A percentile compares a stretch with the other conserved stretches of the same genome.
Evolutionary conservation across 2,888 invertebrate genomes (phyloP).

Genomic region (Steinernema carpocapsae): DNA sequence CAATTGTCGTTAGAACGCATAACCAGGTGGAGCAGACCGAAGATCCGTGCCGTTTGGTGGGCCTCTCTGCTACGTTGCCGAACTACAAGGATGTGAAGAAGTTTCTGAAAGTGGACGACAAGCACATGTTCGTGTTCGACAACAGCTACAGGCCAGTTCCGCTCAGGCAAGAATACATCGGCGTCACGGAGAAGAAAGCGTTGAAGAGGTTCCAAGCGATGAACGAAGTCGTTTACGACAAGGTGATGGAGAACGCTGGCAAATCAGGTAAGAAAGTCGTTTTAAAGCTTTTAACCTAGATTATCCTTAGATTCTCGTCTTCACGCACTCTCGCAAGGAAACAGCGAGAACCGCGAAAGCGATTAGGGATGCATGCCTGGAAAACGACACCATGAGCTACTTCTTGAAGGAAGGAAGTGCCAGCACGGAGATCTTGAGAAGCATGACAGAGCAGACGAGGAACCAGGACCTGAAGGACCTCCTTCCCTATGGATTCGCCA

Average conservation of each 20-base stretch:
- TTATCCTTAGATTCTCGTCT: constrained; percentile 79
- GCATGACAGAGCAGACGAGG: constrained; percentile 87
- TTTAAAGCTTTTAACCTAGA: too few species aligned
- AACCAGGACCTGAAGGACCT: constrained; percentile 93
- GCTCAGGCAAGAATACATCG: constrained; percentile 96
- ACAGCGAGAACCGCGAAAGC: constrained; percentile 95
- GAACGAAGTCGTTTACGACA: constrained; percentile 99
- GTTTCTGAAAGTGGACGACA: constrained; percentile 86
- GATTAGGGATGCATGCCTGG: constrained; percentile 93
- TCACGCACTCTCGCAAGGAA: constrained; percentile 98
- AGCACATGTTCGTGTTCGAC: constrained; percentile 94
- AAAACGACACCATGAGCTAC: constrained; percentile 93
- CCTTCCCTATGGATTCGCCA: constrained; percentile 96
- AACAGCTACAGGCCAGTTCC: constrained; percentile 77
- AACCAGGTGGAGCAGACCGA: constrained; percentile 83
- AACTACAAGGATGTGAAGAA: constrained; percentile 96
- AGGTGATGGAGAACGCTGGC: constrained; percentile 98
- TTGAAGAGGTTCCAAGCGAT: constrained; percentile 93
- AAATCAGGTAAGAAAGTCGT: too few species aligned
- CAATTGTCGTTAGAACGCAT: constrained; percentile 81
- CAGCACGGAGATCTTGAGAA: constrained; percentile 91
- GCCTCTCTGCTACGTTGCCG: constrained; percentile 93
- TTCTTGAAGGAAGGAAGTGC: constrained; percentile 95
- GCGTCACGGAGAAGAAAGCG: constrained; percentile 97
- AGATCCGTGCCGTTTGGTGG: constrained; percentile 91